Percentiles rank a stretch among this genome's conserved stretches.
These are phyloP conservation scores for Equus quagga DNA, from an alignment of 2,113 vertebrate genomes.

Conservation along the genomic window DNA sequence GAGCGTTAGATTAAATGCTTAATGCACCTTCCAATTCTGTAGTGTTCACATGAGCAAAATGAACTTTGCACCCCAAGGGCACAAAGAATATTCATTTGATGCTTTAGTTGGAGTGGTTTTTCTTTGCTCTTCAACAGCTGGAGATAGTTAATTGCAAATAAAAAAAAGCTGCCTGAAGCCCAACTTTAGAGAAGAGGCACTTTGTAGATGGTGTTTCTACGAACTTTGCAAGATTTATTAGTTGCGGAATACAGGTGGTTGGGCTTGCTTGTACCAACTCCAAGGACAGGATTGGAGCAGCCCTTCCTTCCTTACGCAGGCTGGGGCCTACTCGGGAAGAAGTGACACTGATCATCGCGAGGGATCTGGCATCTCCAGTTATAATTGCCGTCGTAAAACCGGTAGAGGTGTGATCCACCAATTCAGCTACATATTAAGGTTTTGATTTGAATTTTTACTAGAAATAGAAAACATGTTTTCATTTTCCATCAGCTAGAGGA, in stretches of 20 bases:
- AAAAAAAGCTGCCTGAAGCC: conserved; percentile 14
- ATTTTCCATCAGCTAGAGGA: not conserved
- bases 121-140: conserved; percentile 61
- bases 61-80: not conserved
- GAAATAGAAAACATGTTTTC: not conserved
- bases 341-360: not conserved
- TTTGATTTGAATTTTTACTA: conserved; percentile 21
- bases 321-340: not conserved
- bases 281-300: not conserved
- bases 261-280: not conserved
- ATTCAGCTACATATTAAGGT: not conserved
- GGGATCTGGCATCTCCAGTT: not conserved
- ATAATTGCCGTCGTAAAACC: not conserved
- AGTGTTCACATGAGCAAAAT: not conserved
- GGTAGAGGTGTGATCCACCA: not conserved
- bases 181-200: conserved; percentile 32
- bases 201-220: conserved; percentile 47
- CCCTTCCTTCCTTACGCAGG: not conserved
- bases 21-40: not conserved
- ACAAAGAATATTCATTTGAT: not conserved
- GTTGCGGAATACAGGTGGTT: not conserved
- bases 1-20: not conserved
- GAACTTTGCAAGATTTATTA: conserved; percentile 48
- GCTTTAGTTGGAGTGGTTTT: not conserved
- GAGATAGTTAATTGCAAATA: conserved; percentile 68